Conservation (phyloP, 2,797 vertebrate genomes). For the Spatula clypeata region DNA sequence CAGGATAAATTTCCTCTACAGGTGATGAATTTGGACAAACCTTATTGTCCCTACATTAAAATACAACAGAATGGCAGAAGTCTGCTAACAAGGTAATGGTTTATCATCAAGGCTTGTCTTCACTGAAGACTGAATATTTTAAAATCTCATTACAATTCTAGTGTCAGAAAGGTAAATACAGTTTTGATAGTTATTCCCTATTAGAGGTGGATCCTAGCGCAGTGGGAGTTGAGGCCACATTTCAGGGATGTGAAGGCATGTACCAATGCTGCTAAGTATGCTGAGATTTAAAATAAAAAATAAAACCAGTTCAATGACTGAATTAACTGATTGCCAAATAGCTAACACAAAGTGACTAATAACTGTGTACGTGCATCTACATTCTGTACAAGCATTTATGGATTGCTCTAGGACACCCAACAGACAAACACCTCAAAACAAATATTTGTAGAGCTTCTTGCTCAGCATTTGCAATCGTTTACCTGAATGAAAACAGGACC, state of each 20-base stretch:
- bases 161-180: not conserved
- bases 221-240: not conserved
- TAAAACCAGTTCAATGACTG: not conserved
- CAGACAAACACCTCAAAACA: not conserved
- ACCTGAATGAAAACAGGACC: not conserved
- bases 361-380: fast-evolving
- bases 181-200: not conserved
- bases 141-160: not conserved
- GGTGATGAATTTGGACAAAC: not conserved
- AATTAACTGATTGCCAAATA: not conserved
- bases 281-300: not conserved
- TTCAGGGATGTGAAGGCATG: not conserved
- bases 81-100: not conserved
- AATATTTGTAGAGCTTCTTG: not conserved
- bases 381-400: not conserved
- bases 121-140: not conserved
- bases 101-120: not conserved
- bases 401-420: fast-evolving
- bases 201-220: not conserved
- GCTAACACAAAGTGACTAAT: not conserved
- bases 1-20: not conserved
- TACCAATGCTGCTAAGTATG: not conserved
- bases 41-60: not conserved
- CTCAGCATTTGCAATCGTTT: not conserved
- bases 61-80: not conserved